phyloP scores from a whole-genome alignment of 2,113 vertebrate genomes.

The Vulpes lagopus region DNA sequence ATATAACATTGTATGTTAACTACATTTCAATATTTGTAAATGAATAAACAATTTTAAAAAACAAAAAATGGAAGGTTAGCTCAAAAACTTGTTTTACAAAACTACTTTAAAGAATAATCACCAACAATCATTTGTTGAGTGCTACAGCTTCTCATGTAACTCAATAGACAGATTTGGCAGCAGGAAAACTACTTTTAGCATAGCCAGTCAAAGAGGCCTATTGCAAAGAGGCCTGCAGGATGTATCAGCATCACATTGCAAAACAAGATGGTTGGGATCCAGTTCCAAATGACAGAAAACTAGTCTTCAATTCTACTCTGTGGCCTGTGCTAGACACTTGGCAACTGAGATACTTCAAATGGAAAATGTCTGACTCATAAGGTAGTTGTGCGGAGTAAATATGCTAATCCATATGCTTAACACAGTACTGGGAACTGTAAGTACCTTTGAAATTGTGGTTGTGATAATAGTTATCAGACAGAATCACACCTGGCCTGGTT shows the following conservation, averaged over 20 bases:
- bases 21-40: background rate
- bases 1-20: background rate
- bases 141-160: background rate
- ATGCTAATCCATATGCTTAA: background rate
- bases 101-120: background rate
- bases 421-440: background rate
- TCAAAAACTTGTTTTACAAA: background rate
- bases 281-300: background rate
- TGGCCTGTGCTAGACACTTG: background rate
- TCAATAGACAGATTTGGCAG: background rate
- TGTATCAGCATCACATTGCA: no score
- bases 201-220: background rate
- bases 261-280: background rate
- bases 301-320: background rate
- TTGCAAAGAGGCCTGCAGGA: background rate
- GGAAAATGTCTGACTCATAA: background rate
- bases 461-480: background rate
- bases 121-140: background rate
- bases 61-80: background rate
- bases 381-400: background rate
- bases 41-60: background rate
- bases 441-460: background rate
- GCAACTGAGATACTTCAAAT: background rate
- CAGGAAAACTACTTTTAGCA: background rate
- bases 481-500: background rate